These are phyloP conservation scores for Holacanthus passer DNA, from an alignment of 2,113 vertebrate genomes.

Conservation along the genomic window DNA sequence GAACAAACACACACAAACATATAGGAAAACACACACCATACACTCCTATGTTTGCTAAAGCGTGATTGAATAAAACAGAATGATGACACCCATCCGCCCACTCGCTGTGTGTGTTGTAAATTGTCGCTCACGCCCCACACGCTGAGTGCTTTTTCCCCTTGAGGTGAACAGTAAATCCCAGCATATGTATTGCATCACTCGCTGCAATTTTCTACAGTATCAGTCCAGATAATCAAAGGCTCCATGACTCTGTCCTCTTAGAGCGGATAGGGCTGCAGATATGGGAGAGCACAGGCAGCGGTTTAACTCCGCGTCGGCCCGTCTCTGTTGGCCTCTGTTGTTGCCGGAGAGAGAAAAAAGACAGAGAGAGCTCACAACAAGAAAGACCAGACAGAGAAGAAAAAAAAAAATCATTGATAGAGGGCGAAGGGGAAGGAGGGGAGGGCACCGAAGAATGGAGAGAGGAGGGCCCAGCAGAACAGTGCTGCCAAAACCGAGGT, in stretches of 20 bases:
- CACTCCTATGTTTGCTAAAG: slow-evolving; percentile 36
- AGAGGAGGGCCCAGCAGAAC: slow-evolving; percentile 70
- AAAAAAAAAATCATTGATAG: slow-evolving; percentile 59
- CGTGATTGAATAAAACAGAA: slow-evolving; percentile 59
- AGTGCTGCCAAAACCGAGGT: slow-evolving; percentile 78
- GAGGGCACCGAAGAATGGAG: slow-evolving; percentile 65
- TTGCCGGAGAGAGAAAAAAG: slow-evolving; percentile 20
- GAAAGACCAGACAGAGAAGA: slow-evolving; percentile 54
- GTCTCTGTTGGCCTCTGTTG: slow-evolving; percentile 67
- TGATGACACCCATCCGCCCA: slow-evolving; percentile 57
- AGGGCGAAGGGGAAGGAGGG: slow-evolving; percentile 61
- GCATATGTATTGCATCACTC: slow-evolving; percentile 54
- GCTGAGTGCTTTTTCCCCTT: slow-evolving; percentile 16
- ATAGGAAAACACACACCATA: slow-evolving; percentile 41
- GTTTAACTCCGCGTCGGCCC: slow-evolving; percentile 41
- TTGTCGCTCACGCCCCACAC: slow-evolving; percentile 26
- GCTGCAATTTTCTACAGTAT: slow-evolving; percentile 55
- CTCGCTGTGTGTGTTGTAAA: slow-evolving; percentile 49
- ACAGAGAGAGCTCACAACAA: slow-evolving; percentile 43
- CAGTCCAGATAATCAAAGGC: slow-evolving; percentile 61
- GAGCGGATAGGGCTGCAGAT: slow-evolving; percentile 12
- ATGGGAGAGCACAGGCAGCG: slow-evolving; percentile 11
- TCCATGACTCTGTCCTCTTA: slow-evolving; percentile 27
- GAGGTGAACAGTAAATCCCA: slow-evolving; percentile 50
- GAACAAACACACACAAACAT: slow-evolving; percentile 41